phyloP scores from a whole-genome alignment of 2,113 vertebrate genomes.

The Ictalurus furcatus region DNA sequence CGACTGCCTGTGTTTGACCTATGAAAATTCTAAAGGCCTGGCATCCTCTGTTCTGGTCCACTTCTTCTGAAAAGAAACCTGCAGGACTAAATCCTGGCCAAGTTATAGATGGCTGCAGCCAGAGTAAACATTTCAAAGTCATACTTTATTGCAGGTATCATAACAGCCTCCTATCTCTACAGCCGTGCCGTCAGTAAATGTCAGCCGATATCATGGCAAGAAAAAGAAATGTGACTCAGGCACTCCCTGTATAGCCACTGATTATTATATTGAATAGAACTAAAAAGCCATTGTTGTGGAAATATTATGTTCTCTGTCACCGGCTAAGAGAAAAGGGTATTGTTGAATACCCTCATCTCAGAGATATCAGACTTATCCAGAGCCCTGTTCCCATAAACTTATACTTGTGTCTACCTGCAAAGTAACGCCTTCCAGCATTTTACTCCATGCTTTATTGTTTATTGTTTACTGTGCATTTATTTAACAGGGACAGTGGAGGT shows the following conservation, averaged over 20 bases:
- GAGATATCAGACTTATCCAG: conserved; percentile 66
- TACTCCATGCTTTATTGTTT: conserved; percentile 51
- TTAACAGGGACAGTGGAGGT: background rate
- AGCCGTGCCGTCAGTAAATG: conserved; percentile 39
- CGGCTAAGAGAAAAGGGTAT: conserved; percentile 61
- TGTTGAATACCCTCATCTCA: conserved; percentile 70
- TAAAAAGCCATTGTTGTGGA: conserved; percentile 67
- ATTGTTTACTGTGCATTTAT: conserved; percentile 59
- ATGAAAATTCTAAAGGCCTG: conserved; percentile 43
- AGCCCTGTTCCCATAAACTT: conserved; percentile 48
- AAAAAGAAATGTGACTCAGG: conserved; percentile 10
- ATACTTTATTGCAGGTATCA: conserved; percentile 38
- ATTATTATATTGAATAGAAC: conserved; percentile 62
- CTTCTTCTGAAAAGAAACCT: conserved; percentile 43
- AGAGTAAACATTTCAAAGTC: conserved; percentile 39
- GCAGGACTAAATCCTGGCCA: conserved; percentile 7
- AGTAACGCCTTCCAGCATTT: conserved; percentile 55
- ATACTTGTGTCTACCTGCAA: conserved; percentile 62
- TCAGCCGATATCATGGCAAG: conserved; percentile 35
- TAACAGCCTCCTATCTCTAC: conserved; percentile 27
- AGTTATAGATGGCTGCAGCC: conserved; percentile 26
- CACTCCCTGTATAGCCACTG: conserved; percentile 40
- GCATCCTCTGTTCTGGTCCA: background rate
- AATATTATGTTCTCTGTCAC: conserved; percentile 63
- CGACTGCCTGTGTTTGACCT: conserved; percentile 50